Conservation (phyloP, 1,140 invertebrate species). For the Periplaneta americana region DNA sequence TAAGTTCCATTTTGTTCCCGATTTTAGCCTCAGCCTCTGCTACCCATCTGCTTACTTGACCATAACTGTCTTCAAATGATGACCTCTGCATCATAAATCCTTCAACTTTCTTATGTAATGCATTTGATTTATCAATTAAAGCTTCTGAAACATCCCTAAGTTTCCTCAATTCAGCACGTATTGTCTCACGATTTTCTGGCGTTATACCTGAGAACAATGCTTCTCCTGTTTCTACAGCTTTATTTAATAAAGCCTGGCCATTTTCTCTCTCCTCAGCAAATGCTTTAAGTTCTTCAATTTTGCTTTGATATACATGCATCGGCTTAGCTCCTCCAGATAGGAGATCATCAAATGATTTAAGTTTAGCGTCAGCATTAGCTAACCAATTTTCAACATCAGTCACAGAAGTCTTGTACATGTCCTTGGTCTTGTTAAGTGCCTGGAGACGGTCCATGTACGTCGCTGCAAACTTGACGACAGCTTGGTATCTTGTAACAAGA, state of each 20-base stretch:
- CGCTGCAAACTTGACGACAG: conserved; percentile 63
- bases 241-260: conserved; percentile 71
- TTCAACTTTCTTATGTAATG: conserved; percentile 80
- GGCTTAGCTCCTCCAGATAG: conserved; percentile 58
- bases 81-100: conserved; percentile 79
- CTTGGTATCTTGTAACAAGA: conserved; percentile 68
- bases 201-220: conserved; percentile 80
- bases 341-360: conserved; percentile 61
- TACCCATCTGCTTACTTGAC: conserved; percentile 76
- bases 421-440: conserved; percentile 58
- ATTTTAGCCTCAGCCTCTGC: conserved; percentile 64
- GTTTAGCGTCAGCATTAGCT: conserved; percentile 60
- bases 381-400: conserved; percentile 75
- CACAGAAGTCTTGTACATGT: conserved; percentile 59
- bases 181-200: conserved; percentile 75
- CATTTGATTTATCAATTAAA: conserved; percentile 76
- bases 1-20: conserved; percentile 57
- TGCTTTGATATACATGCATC: conserved; percentile 49
- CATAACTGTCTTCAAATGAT: conserved; percentile 85
- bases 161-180: conserved; percentile 73
- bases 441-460: conserved; percentile 62
- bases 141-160: conserved; percentile 79
- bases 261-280: conserved; percentile 69
- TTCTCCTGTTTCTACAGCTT: conserved; percentile 80
- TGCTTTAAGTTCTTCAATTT: conserved; percentile 67